phyloP scores from a whole-genome alignment of 2,888 invertebrate genomes.

The Orchesella flavescens region DNA sequence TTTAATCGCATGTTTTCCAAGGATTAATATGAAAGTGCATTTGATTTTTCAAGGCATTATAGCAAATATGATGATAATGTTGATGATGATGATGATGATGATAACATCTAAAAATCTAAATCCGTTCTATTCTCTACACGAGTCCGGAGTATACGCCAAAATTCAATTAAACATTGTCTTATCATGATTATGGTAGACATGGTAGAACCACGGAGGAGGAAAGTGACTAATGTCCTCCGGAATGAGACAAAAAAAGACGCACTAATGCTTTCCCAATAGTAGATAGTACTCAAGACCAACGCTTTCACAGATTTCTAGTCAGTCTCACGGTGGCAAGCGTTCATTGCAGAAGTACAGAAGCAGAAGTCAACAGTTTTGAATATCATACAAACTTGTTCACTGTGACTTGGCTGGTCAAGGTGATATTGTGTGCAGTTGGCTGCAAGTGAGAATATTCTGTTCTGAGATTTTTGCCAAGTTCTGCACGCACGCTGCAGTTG shows the following conservation, averaged over 20 bases:
- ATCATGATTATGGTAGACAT: not conserved
- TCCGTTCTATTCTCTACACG: not conserved
- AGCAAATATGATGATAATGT: too few relatives aligned
- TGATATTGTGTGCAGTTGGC: not conserved
- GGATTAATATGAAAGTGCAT: not conserved
- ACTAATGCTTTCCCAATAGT: not conserved
- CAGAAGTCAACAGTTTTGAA: not conserved
- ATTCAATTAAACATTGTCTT: not conserved
- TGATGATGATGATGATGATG: not conserved
- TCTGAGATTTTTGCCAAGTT: not conserved
- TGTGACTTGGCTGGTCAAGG: not conserved
- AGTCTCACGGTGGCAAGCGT: not conserved
- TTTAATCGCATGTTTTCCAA: not conserved
- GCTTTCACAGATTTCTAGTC: not conserved
- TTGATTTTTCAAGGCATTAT: not conserved
- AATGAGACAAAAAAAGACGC: not conserved
- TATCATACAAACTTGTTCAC: not conserved
- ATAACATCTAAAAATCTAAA: not conserved
- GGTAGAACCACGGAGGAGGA: not conserved
- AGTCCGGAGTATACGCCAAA: not conserved
- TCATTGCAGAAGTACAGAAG: slow-evolving; percentile 5
- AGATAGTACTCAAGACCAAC: not conserved
- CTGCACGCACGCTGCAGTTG: not conserved
- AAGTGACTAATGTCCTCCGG: too few relatives aligned
- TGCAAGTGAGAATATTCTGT: not conserved